These are phyloP conservation scores for Odiellus spinosus DNA, from an alignment of 2,888 invertebrate species.

Conservation along the genomic window DNA sequence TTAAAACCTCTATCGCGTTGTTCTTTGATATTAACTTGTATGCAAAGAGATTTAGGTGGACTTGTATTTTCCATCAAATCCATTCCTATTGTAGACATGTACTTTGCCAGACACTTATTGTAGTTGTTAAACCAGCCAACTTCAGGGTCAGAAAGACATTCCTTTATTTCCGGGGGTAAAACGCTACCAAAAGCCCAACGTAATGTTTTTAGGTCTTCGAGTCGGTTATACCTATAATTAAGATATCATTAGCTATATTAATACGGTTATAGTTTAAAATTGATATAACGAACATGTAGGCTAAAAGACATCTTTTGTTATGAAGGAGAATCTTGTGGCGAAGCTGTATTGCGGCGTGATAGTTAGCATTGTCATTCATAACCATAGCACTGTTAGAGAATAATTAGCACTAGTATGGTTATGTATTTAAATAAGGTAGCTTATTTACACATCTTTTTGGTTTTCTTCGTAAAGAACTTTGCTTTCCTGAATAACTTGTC, in stretches of 20 bases:
- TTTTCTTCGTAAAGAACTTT: conserved; percentile 65
- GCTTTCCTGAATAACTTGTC: conserved; percentile 75
- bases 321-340: conserved; percentile 71
- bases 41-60: conserved; percentile 80
- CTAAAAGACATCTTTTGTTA: conserved; percentile 71
- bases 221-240: conserved; percentile 47
- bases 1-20: not conserved
- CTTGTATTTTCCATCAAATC: conserved; percentile 73
- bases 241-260: conserved; percentile 1
- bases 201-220: conserved; percentile 62
- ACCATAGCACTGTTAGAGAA: conserved; percentile 31
- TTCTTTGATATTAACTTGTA: conserved; percentile 49
- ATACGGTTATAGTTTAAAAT: not conserved
- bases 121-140: conserved; percentile 69
- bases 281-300: conserved; percentile 33
- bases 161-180: conserved; percentile 65
- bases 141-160: conserved; percentile 62
- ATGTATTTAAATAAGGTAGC: no score
- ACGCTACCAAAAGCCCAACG: conserved; percentile 93
- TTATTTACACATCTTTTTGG: conserved; percentile 62
- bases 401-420: no score
- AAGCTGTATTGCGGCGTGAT: conserved; percentile 60
- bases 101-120: conserved; percentile 63
- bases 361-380: conserved; percentile 28
- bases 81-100: conserved; percentile 62